A percentile compares a stretch with the other conserved stretches of the same genome.
These are phyloP conservation scores for Apteryx mantelli DNA, from an alignment of 2,113 vertebrate genomes.

Conservation along the genomic window DNA sequence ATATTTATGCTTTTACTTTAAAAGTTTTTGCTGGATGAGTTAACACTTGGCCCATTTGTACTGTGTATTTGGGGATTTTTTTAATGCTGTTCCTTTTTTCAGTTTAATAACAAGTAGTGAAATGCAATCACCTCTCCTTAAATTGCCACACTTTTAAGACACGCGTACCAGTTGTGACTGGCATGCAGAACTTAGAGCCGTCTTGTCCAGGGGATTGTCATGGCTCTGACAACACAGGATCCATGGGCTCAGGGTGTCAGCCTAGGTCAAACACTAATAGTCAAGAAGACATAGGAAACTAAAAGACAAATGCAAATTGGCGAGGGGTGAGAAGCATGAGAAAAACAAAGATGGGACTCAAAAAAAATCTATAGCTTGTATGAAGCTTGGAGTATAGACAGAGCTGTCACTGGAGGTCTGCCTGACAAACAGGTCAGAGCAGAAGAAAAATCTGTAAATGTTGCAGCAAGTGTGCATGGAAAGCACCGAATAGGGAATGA, in stretches of 20 bases:
- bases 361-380: not conserved
- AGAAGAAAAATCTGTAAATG: not conserved
- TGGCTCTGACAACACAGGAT: not conserved
- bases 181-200: not conserved
- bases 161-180: not conserved
- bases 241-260: not conserved
- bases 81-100: not conserved
- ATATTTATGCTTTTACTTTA: slow-evolving; percentile 6
- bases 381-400: not conserved
- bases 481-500: not conserved
- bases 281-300: not conserved
- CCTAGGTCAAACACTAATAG: not conserved
- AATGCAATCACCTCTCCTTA: not conserved
- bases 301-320: not conserved
- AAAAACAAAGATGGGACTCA: not conserved
- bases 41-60: not conserved
- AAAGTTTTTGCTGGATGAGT: not conserved
- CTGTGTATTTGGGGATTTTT: not conserved
- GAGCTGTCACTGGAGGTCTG: not conserved
- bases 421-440: not conserved
- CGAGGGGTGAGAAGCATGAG: not conserved
- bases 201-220: not conserved
- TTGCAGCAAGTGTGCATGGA: not conserved
- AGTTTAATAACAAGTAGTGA: not conserved
- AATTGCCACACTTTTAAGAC: not conserved